Conservation (phyloP, 2,888 invertebrate genomes). For the Drosophila atripex region DNA sequence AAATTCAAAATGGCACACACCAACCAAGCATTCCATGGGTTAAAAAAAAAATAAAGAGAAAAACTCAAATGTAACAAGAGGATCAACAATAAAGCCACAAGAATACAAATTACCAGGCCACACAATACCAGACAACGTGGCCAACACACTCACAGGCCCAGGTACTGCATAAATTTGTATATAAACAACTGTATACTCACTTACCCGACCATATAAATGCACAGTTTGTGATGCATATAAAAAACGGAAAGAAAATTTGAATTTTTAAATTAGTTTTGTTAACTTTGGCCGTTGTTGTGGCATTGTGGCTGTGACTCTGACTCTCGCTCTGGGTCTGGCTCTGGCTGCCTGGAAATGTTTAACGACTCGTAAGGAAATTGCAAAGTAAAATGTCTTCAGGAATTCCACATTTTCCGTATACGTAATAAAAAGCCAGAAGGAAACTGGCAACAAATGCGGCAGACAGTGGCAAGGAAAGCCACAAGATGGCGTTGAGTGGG, state of each 20-base stretch:
- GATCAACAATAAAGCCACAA: constrained; percentile 79
- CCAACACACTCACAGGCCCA: constrained; percentile 26
- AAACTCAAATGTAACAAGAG: constrained; percentile 56
- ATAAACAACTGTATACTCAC: constrained; percentile 11
- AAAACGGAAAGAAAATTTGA: constrained; percentile 82
- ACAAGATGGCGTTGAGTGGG: constrained; percentile 67
- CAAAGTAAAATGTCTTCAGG: constrained; percentile 79
- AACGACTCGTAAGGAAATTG: constrained; percentile 83
- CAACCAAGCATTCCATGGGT: constrained; percentile 1
- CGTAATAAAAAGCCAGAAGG: constrained; percentile 54
- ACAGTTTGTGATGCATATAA: constrained; percentile 76
- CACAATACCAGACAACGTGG: constrained; percentile 56
- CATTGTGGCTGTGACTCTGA: constrained; percentile 8
- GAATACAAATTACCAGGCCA: constrained; percentile 81
- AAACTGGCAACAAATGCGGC: constrained; percentile 63
- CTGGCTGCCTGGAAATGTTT: constrained; percentile 79
- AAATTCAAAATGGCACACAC: constrained; percentile 38
- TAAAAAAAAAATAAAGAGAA: constrained; percentile 26
- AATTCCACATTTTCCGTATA: constrained; percentile 71
- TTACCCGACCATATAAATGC: constrained; percentile 68
- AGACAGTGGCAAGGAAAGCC: constrained; percentile 57
- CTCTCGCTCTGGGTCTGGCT: constrained; percentile 31
- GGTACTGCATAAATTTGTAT: constrained; percentile 24
- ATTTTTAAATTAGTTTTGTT: constrained; percentile 84
- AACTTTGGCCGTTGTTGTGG: constrained; percentile 74